Conservation (phyloP, 2,888 invertebrate species). For the Dasypogon diadema region DNA sequence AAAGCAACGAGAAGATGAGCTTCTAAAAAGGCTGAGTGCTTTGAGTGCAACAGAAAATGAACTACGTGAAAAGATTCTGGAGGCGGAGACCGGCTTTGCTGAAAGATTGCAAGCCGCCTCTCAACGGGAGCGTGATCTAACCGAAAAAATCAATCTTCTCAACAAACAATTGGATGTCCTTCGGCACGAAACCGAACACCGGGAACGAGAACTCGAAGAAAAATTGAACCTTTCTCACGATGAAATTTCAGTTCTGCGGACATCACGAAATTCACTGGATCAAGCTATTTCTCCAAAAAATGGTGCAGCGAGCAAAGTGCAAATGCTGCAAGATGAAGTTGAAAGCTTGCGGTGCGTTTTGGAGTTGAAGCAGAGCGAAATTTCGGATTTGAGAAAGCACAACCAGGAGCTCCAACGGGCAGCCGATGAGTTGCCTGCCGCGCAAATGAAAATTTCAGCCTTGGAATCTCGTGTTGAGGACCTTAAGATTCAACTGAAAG, state of each 20-base stretch:
- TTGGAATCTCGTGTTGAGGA: constrained; percentile 89
- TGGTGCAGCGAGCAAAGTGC: constrained; percentile 58
- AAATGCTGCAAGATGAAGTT: constrained; percentile 77
- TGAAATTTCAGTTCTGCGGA: constrained; percentile 63
- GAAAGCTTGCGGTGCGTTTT: constrained; percentile 88
- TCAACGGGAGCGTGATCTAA: constrained; percentile 63
- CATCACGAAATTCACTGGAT: constrained; percentile 55
- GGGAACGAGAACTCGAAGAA: constrained; percentile 65
- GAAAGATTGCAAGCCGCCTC: constrained; percentile 60
- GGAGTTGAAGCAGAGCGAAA: constrained; percentile 88
- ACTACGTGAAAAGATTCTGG: constrained; percentile 61
- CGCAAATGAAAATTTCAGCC: constrained; percentile 80
- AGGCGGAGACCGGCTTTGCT: constrained; percentile 62
- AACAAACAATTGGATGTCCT: constrained; percentile 63
- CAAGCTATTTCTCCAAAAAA: constrained; percentile 53
- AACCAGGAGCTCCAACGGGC: constrained; percentile 78
- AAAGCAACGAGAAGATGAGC: constrained; percentile 64
- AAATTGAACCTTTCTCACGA: constrained; percentile 65
- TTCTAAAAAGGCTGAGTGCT: constrained; percentile 61
- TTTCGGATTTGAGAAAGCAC: constrained; percentile 80
- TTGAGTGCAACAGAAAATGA: constrained; percentile 62
- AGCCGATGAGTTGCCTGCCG: constrained; percentile 79
- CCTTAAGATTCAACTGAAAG: constrained; percentile 79
- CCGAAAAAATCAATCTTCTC: constrained; percentile 63
- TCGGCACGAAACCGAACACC: constrained; percentile 62